Conservation (phyloP, 1,140 invertebrate species). For the Leptinotarsa undecemlineata region DNA sequence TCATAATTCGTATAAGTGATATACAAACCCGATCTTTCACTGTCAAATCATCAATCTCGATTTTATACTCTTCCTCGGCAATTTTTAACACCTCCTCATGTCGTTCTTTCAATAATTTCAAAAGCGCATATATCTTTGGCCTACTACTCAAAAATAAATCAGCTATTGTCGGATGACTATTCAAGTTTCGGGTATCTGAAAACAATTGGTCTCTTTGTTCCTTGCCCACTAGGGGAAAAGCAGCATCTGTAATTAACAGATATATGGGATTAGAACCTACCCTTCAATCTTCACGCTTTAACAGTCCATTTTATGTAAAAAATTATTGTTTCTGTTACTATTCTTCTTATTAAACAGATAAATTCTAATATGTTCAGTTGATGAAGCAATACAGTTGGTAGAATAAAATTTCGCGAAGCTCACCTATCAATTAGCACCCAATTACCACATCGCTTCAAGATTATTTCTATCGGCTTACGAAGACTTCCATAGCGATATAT, state of each 20-base stretch:
- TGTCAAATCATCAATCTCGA: constrained; percentile 26
- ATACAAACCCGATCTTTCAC: constrained; percentile 32
- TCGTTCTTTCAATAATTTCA: constrained; percentile 38
- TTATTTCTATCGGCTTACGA: no score
- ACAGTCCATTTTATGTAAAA: no score
- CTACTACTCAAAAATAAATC: constrained; percentile 45
- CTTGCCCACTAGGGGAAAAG: constrained; percentile 35
- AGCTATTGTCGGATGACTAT: constrained; percentile 35
- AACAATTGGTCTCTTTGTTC: constrained; percentile 32
- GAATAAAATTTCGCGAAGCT: no score
- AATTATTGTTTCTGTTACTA: no score
- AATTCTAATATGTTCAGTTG: no score
- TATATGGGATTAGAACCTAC: no score
- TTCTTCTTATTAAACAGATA: no score
- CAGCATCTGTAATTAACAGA: constrained; percentile 21
- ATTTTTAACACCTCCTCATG: constrained; percentile 36
- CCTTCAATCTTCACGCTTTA: no score
- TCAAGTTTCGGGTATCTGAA: constrained; percentile 16
- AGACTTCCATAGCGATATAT: no score
- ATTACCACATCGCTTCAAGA: no score
- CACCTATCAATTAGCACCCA: no score
- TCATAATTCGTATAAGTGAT: not conserved
- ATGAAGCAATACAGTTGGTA: no score
- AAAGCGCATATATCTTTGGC: constrained; percentile 48
- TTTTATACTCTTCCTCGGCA: constrained; percentile 42